Conservation (phyloP, 92 coral and sea anemone species). For the Isaurus tuberculatus region DNA sequence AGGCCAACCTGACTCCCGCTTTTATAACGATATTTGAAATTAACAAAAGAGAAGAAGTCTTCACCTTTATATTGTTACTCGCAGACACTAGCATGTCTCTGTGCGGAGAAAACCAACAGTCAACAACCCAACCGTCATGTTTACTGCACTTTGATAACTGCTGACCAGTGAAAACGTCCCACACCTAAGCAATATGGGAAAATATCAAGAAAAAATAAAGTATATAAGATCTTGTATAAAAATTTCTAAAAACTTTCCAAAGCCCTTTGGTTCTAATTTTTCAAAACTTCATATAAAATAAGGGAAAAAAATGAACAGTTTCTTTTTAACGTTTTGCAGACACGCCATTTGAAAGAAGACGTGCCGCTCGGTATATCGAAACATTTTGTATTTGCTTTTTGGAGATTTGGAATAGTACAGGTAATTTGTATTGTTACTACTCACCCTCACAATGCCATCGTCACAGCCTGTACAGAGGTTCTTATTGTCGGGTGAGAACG, state of each 20-base stretch:
- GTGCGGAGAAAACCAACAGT: slow-evolving; percentile 82
- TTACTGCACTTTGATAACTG: slow-evolving; percentile 67
- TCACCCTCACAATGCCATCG: slow-evolving; percentile 88
- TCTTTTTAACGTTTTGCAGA: too few relatives aligned
- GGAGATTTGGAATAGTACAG: too few relatives aligned
- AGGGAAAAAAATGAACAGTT: too few relatives aligned
- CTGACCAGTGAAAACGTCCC: slow-evolving; percentile 71
- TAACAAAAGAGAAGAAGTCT: not conserved
- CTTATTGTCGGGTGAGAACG: slow-evolving; percentile 75
- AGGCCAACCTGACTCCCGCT: too few relatives aligned
- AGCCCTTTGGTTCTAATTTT: too few relatives aligned
- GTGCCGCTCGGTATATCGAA: too few relatives aligned
- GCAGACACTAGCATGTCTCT: slow-evolving; percentile 81
- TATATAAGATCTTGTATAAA: not conserved
- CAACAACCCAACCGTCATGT: slow-evolving; percentile 87
- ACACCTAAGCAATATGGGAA: slow-evolving; percentile 58
- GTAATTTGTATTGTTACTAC: not conserved
- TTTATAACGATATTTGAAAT: too few relatives aligned
- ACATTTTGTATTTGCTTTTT: too few relatives aligned
- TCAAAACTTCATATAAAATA: too few relatives aligned
- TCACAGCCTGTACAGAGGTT: slow-evolving; percentile 94
- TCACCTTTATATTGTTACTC: slow-evolving; percentile 90
- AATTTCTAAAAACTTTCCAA: too few relatives aligned
- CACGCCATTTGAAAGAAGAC: too few relatives aligned
- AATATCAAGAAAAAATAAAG: not conserved